A percentile compares a stretch with the other conserved stretches of the same genome.
These are phyloP conservation scores for Nerophis ophidion DNA, from an alignment of 2,113 vertebrate genomes.

Conservation along the genomic window DNA sequence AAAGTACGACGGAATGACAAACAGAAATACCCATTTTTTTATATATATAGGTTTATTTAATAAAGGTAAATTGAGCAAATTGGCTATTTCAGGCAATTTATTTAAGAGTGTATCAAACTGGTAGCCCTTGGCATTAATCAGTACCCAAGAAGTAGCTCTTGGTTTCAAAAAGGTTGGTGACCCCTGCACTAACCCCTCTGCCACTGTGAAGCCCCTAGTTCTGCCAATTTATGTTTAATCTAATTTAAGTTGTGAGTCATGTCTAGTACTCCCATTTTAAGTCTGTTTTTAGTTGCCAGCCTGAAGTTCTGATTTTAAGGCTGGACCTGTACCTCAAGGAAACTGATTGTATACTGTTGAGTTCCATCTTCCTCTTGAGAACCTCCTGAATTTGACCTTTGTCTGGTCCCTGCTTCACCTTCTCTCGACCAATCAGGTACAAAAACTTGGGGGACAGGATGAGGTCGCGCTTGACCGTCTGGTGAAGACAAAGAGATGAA, in stretches of 20 bases:
- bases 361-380: conserved; percentile 76
- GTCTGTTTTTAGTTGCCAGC: neutral
- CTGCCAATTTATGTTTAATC: neutral
- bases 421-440: conserved; percentile 81
- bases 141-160: no score
- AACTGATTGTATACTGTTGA: conserved; percentile 74
- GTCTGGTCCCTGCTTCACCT: conserved; percentile 79
- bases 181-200: no score
- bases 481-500: conserved; percentile 14
- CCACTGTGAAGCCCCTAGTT: no score
- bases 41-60: no score
- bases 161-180: no score
- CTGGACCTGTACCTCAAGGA: conserved; percentile 71
- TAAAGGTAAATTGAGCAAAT: no score
- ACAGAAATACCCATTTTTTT: no score
- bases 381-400: conserved; percentile 79
- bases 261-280: neutral
- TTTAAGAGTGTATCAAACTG: no score
- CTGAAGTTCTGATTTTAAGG: neutral
- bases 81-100: no score
- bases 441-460: conserved; percentile 76
- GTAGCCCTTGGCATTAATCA: no score
- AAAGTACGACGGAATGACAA: no score
- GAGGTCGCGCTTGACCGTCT: conserved; percentile 77
- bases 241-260: neutral